These are phyloP conservation scores for Gonocerus acuteangulatus DNA, from an alignment of 2,888 invertebrate species.

Conservation along the genomic window DNA sequence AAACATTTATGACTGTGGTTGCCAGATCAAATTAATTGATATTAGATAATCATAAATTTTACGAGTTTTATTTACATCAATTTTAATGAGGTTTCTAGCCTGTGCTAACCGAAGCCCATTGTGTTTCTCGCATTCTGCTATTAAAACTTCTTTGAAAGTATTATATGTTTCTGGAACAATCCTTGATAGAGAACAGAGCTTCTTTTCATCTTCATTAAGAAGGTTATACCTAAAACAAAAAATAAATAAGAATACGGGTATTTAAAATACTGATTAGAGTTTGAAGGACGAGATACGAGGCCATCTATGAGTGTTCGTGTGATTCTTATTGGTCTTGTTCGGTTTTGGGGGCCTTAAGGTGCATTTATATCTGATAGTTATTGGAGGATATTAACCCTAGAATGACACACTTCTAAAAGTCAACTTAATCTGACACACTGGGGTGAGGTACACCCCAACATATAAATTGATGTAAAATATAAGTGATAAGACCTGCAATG, in stretches of 20 bases:
- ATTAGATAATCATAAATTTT: slow-evolving; percentile 74
- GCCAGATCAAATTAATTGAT: slow-evolving; percentile 62
- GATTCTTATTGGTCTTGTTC: too few species aligned
- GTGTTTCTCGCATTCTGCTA: slow-evolving; percentile 64
- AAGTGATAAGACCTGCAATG: too few species aligned
- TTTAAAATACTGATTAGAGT: background rate
- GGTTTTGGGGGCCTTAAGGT: too few species aligned
- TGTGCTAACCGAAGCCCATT: slow-evolving; percentile 63
- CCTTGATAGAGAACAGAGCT: slow-evolving; percentile 66
- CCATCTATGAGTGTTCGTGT: too few species aligned
- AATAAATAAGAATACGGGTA: too few species aligned
- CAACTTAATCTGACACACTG: too few species aligned
- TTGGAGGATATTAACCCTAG: too few species aligned
- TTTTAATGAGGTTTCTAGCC: slow-evolving; percentile 76
- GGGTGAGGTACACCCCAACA: too few species aligned
- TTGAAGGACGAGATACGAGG: background rate
- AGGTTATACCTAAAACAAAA: slow-evolving; percentile 28
- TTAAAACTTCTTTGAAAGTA: slow-evolving; percentile 65
- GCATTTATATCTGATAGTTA: too few species aligned
- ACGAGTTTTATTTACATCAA: slow-evolving; percentile 77
- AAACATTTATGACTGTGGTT: slow-evolving; percentile 43
- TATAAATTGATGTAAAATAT: too few species aligned
- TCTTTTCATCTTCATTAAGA: slow-evolving; percentile 61
- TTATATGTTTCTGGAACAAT: slow-evolving; percentile 70
- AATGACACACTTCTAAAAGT: too few species aligned